phyloP scores from a whole-genome alignment of 2,113 vertebrate species.

The Danionella cerebrum region DNA sequence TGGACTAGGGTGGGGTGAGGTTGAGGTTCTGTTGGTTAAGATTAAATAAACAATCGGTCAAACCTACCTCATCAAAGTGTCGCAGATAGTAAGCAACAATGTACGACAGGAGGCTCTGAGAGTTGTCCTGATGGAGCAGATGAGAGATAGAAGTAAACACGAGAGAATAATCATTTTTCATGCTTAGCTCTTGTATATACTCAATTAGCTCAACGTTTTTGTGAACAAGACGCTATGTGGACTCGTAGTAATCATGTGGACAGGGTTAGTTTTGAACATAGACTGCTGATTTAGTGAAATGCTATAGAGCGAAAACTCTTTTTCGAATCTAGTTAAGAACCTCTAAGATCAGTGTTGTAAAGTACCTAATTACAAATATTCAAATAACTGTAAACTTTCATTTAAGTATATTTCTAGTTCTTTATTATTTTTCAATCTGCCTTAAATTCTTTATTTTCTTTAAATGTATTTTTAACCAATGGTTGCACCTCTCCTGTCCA shows the following conservation, averaged over 20 bases:
- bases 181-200: not conserved
- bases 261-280: not conserved
- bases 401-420: too few relatives aligned
- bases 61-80: slow-evolving; percentile 92
- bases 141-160: not conserved
- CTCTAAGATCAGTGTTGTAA: too few relatives aligned
- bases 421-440: too few relatives aligned
- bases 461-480: too few relatives aligned
- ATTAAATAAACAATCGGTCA: slow-evolving; percentile 65
- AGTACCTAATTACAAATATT: too few relatives aligned
- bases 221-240: not conserved
- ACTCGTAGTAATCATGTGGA: too few relatives aligned
- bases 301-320: too few relatives aligned
- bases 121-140: slow-evolving; percentile 80
- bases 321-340: too few relatives aligned
- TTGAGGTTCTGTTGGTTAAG: slow-evolving; percentile 52
- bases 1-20: too few relatives aligned
- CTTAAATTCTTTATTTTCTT: too few relatives aligned
- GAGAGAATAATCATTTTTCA: slow-evolving; percentile 11
- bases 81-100: slow-evolving; percentile 91
- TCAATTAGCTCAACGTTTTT: not conserved
- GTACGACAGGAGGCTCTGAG: slow-evolving; percentile 88
- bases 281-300: slow-evolving; percentile 1
- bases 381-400: too few relatives aligned
- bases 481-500: too few relatives aligned